Evolutionary conservation across 2,797 vertebrate species (phyloP).

Genomic region (Otolemur crassicaudatus): DNA sequence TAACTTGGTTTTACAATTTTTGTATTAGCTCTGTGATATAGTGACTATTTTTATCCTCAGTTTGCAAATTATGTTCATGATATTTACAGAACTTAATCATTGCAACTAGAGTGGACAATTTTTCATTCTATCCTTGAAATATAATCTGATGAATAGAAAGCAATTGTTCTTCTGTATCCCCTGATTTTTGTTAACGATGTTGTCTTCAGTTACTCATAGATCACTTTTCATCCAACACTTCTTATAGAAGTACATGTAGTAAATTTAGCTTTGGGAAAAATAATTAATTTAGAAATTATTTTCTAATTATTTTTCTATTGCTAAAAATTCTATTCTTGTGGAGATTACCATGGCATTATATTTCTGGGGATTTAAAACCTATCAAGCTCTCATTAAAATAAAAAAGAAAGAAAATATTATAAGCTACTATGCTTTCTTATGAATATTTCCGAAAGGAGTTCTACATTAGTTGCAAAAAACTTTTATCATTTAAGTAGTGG

Average conservation of each 20-base stretch:
- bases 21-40: background rate
- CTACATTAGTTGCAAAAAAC: background rate
- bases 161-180: background rate
- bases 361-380: background rate
- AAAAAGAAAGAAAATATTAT: background rate
- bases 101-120: background rate
- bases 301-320: background rate
- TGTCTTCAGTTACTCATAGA: background rate
- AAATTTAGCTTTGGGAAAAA: background rate
- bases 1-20: background rate
- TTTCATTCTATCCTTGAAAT: background rate
- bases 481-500: background rate
- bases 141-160: background rate
- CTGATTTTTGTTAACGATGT: background rate
- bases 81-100: background rate
- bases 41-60: background rate
- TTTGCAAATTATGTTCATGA: background rate
- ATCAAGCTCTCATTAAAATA: background rate
- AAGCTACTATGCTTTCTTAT: background rate
- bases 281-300: conserved; percentile 16
- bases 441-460: background rate
- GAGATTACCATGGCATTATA: background rate
- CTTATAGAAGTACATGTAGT: background rate
- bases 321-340: background rate
- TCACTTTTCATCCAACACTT: background rate